Conservation (phyloP, 2,113 vertebrate species). For the Solea solea region DNA sequence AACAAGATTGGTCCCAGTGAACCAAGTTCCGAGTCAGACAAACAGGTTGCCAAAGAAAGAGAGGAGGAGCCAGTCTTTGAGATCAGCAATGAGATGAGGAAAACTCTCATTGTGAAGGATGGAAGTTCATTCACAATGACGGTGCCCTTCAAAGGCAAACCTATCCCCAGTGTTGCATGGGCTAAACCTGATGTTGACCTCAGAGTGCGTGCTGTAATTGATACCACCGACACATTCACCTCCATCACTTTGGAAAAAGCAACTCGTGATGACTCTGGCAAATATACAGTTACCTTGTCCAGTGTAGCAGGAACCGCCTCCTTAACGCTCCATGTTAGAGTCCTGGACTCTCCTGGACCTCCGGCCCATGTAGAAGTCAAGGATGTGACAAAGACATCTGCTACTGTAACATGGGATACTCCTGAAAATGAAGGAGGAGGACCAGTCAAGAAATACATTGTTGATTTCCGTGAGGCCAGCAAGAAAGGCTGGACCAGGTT, state of each 20-base stretch:
- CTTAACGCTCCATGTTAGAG: constrained; percentile 91
- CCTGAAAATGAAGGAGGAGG: constrained; percentile 97
- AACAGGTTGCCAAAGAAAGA: constrained; percentile 92
- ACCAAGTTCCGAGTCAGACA: constrained; percentile 89
- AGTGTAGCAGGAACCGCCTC: constrained; percentile 87
- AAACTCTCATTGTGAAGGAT: constrained; percentile 95
- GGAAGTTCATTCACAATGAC: constrained; percentile 95
- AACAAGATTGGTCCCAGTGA: constrained; percentile 96
- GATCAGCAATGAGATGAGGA: constrained; percentile 95
- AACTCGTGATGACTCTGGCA: constrained; percentile 93
- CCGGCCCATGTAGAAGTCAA: constrained; percentile 85
- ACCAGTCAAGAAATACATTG: constrained; percentile 93
- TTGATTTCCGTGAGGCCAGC: constrained; percentile 96
- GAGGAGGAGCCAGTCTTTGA: constrained; percentile 96
- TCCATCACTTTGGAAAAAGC: constrained; percentile 95
- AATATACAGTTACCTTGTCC: constrained; percentile 93
- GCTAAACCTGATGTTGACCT: constrained; percentile 94
- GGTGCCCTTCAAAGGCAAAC: constrained; percentile 94
- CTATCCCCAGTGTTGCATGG: constrained; percentile 91
- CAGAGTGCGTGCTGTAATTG: constrained; percentile 90
- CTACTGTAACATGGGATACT: constrained; percentile 91
- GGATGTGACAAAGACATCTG: constrained; percentile 92
- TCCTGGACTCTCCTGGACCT: constrained; percentile 95
- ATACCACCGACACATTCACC: constrained; percentile 90
- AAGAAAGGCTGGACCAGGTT: constrained; percentile 96